These are phyloP conservation scores for Pyxicephalus adspersus DNA, from an alignment of 2,113 vertebrate species.

Conservation along the genomic window DNA sequence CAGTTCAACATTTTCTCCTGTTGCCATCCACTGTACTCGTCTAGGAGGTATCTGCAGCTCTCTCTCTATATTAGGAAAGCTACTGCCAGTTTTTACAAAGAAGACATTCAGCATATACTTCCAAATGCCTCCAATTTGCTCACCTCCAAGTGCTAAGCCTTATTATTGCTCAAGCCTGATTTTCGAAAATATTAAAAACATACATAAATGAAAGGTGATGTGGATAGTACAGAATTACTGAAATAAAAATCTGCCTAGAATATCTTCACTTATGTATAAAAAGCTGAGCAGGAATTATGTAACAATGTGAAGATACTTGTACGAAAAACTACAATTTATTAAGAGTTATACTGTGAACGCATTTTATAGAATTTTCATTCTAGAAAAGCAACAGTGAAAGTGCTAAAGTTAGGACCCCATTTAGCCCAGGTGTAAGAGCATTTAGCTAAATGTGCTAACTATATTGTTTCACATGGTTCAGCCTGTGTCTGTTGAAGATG, in stretches of 20 bases:
- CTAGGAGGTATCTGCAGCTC: slow-evolving; percentile 34
- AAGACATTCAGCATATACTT: not conserved
- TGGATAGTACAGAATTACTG: not conserved
- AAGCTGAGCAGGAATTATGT: not conserved
- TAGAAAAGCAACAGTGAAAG: not conserved
- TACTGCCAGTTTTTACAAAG: slow-evolving; percentile 41
- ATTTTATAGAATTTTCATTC: not conserved
- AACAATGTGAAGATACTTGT: not conserved
- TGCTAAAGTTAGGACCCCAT: not conserved
- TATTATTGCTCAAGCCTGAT: not conserved
- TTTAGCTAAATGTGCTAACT: not conserved
- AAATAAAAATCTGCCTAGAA: not conserved
- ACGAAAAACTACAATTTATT: not conserved
- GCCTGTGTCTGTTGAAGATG: too few species aligned
- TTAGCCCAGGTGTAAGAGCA: not conserved
- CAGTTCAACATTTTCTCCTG: slow-evolving; percentile 18
- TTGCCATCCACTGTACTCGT: not conserved
- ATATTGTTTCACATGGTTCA: too few species aligned
- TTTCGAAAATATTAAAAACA: not conserved
- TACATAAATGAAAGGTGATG: not conserved
- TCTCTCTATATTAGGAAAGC: slow-evolving; percentile 27
- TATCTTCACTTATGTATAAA: not conserved
- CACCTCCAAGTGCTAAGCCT: not conserved
- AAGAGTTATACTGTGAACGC: not conserved
- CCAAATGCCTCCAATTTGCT: slow-evolving; percentile 4